These are phyloP conservation scores for Amphilophus citrinellus DNA, from an alignment of 2,113 vertebrate species.

Conservation along the genomic window DNA sequence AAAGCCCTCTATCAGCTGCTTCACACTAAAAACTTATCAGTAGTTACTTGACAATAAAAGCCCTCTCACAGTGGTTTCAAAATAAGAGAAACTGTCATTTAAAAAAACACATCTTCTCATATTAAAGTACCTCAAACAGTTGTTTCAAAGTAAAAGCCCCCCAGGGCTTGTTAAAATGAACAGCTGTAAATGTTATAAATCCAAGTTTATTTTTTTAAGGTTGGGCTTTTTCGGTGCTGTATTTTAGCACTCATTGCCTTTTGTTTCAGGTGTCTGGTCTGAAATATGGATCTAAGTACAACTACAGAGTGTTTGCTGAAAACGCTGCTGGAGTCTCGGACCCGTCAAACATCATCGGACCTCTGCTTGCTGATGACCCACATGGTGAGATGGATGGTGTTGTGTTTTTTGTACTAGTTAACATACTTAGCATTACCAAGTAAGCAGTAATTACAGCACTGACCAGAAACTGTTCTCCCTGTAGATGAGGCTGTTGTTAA, in stretches of 20 bases:
- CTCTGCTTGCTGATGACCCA: slow-evolving; percentile 92
- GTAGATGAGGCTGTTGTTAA: not conserved
- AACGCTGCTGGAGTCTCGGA: slow-evolving; percentile 96
- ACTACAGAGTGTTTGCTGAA: slow-evolving; percentile 94
- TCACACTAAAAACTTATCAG: not conserved
- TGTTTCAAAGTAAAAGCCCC: not conserved
- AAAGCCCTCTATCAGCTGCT: not conserved
- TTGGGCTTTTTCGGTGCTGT: not conserved
- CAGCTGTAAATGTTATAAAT: not conserved
- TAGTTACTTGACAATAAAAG: not conserved
- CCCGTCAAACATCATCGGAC: slow-evolving; percentile 91
- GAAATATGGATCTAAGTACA: slow-evolving; percentile 90
- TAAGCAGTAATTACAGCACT: not conserved
- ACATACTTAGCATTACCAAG: not conserved
- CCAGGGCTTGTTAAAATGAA: not conserved
- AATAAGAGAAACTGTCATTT: not conserved
- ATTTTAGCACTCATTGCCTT: not conserved
- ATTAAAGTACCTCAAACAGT: too few relatives aligned
- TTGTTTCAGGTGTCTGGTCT: slow-evolving; percentile 89
- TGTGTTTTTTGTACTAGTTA: not conserved
- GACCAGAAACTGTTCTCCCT: not conserved
- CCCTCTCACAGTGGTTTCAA: not conserved
- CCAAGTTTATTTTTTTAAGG: not conserved
- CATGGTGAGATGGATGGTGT: slow-evolving; percentile 81
- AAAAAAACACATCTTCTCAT: not conserved